Conservation (phyloP, 1,140 invertebrate genomes). For the Atta colombica region DNA sequence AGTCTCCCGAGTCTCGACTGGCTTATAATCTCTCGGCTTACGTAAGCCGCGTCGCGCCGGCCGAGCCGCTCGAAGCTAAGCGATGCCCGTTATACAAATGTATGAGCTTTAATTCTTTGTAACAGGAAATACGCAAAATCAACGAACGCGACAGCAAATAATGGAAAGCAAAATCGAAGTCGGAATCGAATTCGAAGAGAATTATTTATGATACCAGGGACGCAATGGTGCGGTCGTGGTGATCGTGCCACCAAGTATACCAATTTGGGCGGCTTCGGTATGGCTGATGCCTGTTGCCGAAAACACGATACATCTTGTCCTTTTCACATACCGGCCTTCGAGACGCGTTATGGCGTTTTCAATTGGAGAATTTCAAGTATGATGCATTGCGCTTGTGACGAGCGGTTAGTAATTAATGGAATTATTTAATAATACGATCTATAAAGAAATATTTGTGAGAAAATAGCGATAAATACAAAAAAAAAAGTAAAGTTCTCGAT, state of each 20-base stretch:
- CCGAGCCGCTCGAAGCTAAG: not conserved
- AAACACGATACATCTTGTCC: constrained; percentile 94
- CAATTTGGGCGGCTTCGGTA: constrained; percentile 92
- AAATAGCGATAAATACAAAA: not conserved
- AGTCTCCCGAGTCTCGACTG: not conserved
- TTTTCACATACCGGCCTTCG: constrained; percentile 92
- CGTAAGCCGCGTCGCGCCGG: too few relatives aligned
- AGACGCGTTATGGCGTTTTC: constrained; percentile 92
- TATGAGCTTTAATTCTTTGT: not conserved
- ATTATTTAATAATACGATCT: constrained; percentile 66
- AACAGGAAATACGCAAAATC: constrained; percentile 63
- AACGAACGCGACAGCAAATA: constrained; percentile 27
- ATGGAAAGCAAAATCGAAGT: constrained; percentile 45
- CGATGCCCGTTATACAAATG: not conserved
- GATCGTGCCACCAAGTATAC: constrained; percentile 91
- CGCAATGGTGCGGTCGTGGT: constrained; percentile 95
- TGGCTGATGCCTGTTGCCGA: constrained; percentile 94
- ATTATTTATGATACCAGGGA: constrained; percentile 92
- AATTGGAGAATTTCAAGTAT: constrained; percentile 95
- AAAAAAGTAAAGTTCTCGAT: not conserved
- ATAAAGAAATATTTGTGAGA: not conserved
- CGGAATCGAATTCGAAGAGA: constrained; percentile 87
- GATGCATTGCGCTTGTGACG: constrained; percentile 95
- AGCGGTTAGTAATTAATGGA: constrained; percentile 88
- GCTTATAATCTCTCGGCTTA: not conserved